These are phyloP conservation scores for Chionis minor DNA, from an alignment of 2,113 vertebrate species.

Conservation along the genomic window DNA sequence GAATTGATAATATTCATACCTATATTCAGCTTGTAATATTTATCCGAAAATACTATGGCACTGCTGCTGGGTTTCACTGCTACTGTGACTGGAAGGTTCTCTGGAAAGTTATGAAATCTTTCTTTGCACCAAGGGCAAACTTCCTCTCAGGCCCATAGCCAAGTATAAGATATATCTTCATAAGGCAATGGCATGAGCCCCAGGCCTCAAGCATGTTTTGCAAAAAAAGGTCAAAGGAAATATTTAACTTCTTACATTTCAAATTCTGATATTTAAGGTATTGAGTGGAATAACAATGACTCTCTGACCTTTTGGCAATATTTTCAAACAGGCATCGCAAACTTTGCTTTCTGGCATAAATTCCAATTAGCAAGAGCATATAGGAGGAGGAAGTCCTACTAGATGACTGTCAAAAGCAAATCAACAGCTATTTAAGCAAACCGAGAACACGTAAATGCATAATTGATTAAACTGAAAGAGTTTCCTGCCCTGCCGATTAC, in stretches of 20 bases:
- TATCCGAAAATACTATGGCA: not conserved
- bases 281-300: not conserved
- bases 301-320: slow-evolving; percentile 9
- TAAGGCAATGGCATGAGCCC: not conserved
- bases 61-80: not conserved
- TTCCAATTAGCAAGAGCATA: not conserved
- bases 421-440: not conserved
- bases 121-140: not conserved
- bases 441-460: not conserved
- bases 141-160: not conserved
- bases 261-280: not conserved
- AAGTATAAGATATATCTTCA: not conserved
- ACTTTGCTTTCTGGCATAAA: not conserved
- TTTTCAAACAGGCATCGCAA: not conserved
- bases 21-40: not conserved
- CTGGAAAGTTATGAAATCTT: not conserved
- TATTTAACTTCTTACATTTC: not conserved
- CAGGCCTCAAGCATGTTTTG: not conserved
- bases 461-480: not conserved
- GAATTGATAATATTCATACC: not conserved
- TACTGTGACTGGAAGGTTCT: not conserved
- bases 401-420: not conserved
- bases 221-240: not conserved
- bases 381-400: not conserved
- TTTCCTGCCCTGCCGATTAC: not conserved